A percentile compares a stretch with the other conserved stretches of the same genome.
phyloP scores from a whole-genome alignment of 92 coral and sea anemone species.

The Bergia sp. region DNA sequence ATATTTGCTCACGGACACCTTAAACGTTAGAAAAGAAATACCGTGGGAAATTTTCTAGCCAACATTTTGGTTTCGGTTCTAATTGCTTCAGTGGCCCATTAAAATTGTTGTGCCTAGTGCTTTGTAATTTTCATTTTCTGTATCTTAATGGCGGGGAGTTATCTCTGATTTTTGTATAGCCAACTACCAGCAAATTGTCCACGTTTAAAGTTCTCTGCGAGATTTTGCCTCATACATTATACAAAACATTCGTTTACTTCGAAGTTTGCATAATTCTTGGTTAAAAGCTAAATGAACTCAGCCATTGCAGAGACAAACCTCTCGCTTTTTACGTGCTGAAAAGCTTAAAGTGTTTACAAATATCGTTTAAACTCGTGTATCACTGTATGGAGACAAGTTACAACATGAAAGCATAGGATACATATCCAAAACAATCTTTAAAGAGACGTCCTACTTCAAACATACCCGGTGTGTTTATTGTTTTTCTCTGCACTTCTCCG shows the following conservation, averaged over 20 bases:
- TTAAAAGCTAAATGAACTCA: neutral
- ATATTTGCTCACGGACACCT: neutral
- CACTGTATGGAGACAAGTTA: constrained; percentile 3
- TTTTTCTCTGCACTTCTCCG: constrained; percentile 21
- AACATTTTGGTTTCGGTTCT: neutral
- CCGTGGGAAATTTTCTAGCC: constrained; percentile 23
- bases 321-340: neutral
- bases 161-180: neutral
- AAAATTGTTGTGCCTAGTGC: neutral
- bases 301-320: constrained; percentile 4
- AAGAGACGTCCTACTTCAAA: constrained; percentile 46
- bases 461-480: constrained; percentile 40
- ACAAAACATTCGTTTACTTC: neutral
- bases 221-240: neutral
- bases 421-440: constrained; percentile 33
- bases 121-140: neutral
- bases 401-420: constrained; percentile 25
- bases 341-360: constrained; percentile 21
- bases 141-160: neutral
- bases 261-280: neutral
- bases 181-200: neutral
- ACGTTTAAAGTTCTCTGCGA: neutral
- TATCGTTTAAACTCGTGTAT: constrained; percentile 13
- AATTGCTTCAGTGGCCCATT: neutral
- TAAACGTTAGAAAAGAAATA: neutral